phyloP scores from a whole-genome alignment of 2,888 invertebrate genomes.

The Lochmaea crataegi region DNA sequence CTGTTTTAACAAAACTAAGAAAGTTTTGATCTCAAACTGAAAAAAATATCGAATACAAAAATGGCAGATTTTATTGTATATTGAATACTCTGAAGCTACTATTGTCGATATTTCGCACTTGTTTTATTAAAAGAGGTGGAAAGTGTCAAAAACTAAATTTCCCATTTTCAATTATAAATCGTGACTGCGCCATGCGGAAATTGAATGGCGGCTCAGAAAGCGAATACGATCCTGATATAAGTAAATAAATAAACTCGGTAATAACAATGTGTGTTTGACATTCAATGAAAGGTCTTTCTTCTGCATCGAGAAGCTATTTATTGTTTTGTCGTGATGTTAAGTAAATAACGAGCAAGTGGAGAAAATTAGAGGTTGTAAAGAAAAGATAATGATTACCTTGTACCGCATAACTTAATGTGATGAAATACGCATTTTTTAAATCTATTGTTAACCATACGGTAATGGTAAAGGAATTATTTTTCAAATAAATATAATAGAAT shows the following conservation, averaged over 20 bases:
- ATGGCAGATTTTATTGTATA: no score
- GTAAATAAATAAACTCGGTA: background rate
- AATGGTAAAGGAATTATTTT: conserved; percentile 1
- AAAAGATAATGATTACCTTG: conserved; percentile 14
- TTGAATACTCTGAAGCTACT: no score
- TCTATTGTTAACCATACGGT: background rate
- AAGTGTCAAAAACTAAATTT: background rate
- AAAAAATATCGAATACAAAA: no score
- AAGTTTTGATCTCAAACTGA: no score
- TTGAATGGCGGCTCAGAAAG: no score
- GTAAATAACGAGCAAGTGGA: conserved; percentile 13
- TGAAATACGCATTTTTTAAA: conserved; percentile 6
- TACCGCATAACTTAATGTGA: background rate
- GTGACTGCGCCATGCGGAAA: no score
- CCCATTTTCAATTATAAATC: no score
- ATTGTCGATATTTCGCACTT: no score
- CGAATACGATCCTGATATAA: background rate
- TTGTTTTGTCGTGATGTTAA: conserved; percentile 25
- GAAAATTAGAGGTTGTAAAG: conserved; percentile 26
- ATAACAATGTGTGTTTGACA: conserved; percentile 19
- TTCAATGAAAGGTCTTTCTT: conserved; percentile 29
- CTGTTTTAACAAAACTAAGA: no score
- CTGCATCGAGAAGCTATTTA: conserved; percentile 5
- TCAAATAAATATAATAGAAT: no score
- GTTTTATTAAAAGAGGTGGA: no score